Conservation (phyloP, 1,140 invertebrate species). For the Coelopa frigida region DNA sequence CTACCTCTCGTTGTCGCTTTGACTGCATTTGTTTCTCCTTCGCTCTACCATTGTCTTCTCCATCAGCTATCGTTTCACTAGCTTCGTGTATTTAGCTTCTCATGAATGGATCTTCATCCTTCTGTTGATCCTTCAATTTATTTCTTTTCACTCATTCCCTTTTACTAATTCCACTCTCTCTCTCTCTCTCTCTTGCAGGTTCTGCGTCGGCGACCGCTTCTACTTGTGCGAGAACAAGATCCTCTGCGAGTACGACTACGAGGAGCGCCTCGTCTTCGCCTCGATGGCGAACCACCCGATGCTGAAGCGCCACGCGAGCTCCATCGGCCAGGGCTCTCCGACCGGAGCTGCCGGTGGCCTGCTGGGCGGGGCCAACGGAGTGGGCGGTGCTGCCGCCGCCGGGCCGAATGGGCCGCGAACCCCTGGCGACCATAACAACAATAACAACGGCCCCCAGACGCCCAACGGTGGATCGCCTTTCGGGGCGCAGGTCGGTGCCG, state of each 20-base stretch:
- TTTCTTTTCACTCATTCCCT: too few relatives aligned
- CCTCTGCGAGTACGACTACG: constrained; percentile 94
- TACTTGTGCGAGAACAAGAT: constrained; percentile 97
- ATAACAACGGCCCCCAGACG: constrained; percentile 37
- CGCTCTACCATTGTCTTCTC: too few relatives aligned
- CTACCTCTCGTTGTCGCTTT: too few relatives aligned
- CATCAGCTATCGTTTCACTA: too few relatives aligned
- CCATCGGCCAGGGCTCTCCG: constrained; percentile 36
- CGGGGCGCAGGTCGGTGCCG: constrained; percentile 31
- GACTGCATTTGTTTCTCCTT: too few relatives aligned
- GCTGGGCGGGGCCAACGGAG: constrained; percentile 17
- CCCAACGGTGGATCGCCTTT: constrained; percentile 32
- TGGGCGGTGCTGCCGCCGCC: constrained; percentile 15
- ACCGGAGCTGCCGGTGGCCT: constrained; percentile 22
- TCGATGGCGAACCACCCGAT: constrained; percentile 89
- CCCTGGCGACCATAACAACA: constrained; percentile 39
- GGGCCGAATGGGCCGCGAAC: constrained; percentile 33
- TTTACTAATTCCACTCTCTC: not conserved
- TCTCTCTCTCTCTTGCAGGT: constrained; percentile 55
- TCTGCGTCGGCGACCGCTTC: constrained; percentile 94
- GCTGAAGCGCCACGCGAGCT: constrained; percentile 74
- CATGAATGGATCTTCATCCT: too few relatives aligned
- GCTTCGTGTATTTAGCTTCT: too few relatives aligned
- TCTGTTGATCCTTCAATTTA: too few relatives aligned
- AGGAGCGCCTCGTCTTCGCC: constrained; percentile 83